These are phyloP conservation scores for Regulus satrapa DNA, from an alignment of 2,113 vertebrate genomes.

Conservation along the genomic window DNA sequence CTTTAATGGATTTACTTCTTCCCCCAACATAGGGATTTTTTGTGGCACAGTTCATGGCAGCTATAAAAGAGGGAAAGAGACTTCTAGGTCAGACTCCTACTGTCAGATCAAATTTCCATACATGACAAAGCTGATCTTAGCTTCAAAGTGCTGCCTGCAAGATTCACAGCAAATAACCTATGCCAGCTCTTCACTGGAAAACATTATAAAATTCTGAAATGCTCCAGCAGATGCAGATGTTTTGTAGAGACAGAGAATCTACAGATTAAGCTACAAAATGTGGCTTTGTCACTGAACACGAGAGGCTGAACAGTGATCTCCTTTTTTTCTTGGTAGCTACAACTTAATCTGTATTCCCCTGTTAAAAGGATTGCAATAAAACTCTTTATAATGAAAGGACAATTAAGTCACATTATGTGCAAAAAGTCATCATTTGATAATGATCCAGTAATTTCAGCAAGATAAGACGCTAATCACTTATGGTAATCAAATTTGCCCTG, in stretches of 20 bases:
- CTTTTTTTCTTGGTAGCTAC: background rate
- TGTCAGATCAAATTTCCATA: background rate
- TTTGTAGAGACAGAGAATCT: background rate
- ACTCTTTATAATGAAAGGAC: background rate
- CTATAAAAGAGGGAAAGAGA: background rate
- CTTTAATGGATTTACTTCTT: background rate
- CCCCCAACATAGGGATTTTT: background rate
- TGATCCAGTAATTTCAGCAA: background rate
- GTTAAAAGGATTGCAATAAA: background rate
- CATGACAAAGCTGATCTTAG: background rate
- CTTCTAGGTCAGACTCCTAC: background rate
- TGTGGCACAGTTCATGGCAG: background rate
- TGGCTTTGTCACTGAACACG: background rate
- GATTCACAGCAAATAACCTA: background rate
- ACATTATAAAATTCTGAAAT: background rate
- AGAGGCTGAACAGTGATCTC: background rate
- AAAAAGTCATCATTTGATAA: slow-evolving; percentile 39
- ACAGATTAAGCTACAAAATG: background rate
- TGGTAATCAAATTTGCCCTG: slow-evolving; percentile 19
- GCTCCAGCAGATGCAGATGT: background rate
- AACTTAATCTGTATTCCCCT: background rate
- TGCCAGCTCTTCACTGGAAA: background rate
- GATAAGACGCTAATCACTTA: slow-evolving; percentile 6
- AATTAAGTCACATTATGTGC: background rate
- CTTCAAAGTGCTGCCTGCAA: background rate